Evolutionary conservation across 2,797 vertebrate genomes (phyloP).

Genomic region (Sebastes taczanowskii): DNA sequence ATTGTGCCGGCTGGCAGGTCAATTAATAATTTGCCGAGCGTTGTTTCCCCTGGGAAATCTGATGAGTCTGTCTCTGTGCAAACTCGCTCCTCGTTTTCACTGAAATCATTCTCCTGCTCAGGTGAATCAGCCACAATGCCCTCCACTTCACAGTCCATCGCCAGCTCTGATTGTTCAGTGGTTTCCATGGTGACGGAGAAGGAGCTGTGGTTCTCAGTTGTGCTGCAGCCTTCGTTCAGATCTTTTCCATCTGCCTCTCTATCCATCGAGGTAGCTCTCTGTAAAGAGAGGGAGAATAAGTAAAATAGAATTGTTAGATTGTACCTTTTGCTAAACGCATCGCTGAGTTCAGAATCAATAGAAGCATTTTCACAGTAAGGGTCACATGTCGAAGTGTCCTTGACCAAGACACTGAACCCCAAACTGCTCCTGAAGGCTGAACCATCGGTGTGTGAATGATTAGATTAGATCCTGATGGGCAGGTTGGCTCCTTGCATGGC

Average conservation of each 20-base stretch:
- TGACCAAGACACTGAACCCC: no score
- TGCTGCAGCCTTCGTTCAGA: slow-evolving; percentile 73
- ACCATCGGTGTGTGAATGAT: no score
- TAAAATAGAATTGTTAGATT: not conserved
- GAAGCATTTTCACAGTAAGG: not conserved
- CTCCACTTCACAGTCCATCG: slow-evolving; percentile 73
- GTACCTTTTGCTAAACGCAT: not conserved
- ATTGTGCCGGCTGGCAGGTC: slow-evolving; percentile 24
- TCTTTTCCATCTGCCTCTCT: slow-evolving; percentile 72
- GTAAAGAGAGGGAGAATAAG: slow-evolving; percentile 30
- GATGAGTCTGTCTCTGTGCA: slow-evolving; percentile 49
- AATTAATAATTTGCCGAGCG: slow-evolving; percentile 45
- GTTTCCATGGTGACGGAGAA: slow-evolving; percentile 84
- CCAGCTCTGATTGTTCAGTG: slow-evolving; percentile 73
- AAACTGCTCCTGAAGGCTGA: no score
- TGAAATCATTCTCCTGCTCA: slow-evolving; percentile 53
- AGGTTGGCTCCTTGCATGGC: no score
- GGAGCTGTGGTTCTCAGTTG: slow-evolving; percentile 73
- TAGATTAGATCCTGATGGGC: no score
- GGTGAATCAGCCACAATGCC: slow-evolving; percentile 66
- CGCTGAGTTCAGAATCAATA: not conserved
- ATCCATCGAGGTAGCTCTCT: slow-evolving; percentile 71
- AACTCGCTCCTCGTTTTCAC: slow-evolving; percentile 56
- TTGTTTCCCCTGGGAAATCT: slow-evolving; percentile 45
- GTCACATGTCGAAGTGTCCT: no score